Percentiles rank a stretch among this genome's conserved stretches.
phyloP scores from a whole-genome alignment of 1,140 invertebrate species.

The Drosophila takahashii region DNA sequence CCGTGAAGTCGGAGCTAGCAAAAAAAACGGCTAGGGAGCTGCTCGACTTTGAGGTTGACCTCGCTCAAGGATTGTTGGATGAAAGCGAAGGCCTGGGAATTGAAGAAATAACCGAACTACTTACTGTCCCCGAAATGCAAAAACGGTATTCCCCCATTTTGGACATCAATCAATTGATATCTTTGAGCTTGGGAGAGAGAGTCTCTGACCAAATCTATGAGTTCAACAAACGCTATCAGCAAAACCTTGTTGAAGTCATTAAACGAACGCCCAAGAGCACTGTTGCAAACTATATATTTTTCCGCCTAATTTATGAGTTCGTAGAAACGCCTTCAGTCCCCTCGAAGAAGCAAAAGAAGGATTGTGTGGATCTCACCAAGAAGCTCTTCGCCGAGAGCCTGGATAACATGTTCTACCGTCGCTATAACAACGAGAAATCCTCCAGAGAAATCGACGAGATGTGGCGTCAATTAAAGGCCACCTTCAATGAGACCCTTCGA shows the following conservation, averaged over 20 bases:
- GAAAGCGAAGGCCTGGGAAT: conserved; percentile 32
- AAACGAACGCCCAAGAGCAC: conserved; percentile 34
- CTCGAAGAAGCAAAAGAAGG: background rate
- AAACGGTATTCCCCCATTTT: conserved; percentile 35
- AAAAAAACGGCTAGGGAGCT: conserved; percentile 52
- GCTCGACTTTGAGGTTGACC: conserved; percentile 63
- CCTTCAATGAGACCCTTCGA: conserved; percentile 47
- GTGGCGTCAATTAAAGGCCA: conserved; percentile 60
- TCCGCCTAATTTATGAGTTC: conserved; percentile 48
- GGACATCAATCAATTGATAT: conserved; percentile 37
- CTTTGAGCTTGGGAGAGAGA: conserved; percentile 39
- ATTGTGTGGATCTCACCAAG: conserved; percentile 50
- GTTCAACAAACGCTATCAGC: conserved; percentile 43
- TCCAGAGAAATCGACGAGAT: conserved; percentile 59
- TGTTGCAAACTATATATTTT: conserved; percentile 74
- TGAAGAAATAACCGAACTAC: conserved; percentile 17
- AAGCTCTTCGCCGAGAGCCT: conserved; percentile 62
- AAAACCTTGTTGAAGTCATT: conserved; percentile 52
- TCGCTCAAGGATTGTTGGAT: conserved; percentile 55
- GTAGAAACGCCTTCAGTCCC: conserved; percentile 10
- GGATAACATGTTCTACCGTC: conserved; percentile 75
- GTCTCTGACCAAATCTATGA: conserved; percentile 51
- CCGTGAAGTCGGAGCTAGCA: conserved; percentile 29
- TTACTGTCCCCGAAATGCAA: conserved; percentile 51
- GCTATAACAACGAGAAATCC: conserved; percentile 47